Evolutionary conservation across 2,797 vertebrate species (phyloP).

Genomic region (Macroramphosus scolopax): DNA sequence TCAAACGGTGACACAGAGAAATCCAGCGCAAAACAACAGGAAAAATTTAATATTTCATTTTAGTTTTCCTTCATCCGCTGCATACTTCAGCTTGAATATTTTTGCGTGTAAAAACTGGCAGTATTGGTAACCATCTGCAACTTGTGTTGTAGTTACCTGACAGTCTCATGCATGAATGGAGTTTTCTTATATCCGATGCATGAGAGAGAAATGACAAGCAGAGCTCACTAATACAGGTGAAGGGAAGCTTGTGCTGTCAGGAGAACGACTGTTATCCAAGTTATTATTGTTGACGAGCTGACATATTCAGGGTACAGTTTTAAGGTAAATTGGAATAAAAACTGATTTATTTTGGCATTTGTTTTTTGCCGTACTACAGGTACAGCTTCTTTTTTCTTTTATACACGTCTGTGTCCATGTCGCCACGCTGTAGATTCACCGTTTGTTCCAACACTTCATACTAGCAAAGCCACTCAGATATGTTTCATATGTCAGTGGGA

Average conservation of each 20-base stretch:
- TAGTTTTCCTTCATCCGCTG: conserved; percentile 42
- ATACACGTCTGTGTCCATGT: too few relatives aligned
- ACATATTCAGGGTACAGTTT: conserved; percentile 46
- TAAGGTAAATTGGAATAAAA: conserved; percentile 26
- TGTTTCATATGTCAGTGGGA: too few relatives aligned
- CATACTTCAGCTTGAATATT: conserved; percentile 57
- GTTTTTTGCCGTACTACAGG: conserved; percentile 6
- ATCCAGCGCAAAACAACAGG: conserved; percentile 51
- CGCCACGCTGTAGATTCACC: too few relatives aligned
- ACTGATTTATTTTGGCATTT: conserved; percentile 21
- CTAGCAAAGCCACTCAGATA: too few relatives aligned
- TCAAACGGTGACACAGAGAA: conserved; percentile 70
- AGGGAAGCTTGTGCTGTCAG: conserved; percentile 36
- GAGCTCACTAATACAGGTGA: conserved; percentile 49
- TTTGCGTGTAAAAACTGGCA: conserved; percentile 54
- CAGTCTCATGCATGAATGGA: conserved; percentile 52
- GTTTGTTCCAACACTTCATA: neutral
- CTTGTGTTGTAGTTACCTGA: conserved; percentile 56
- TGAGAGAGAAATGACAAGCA: conserved; percentile 36
- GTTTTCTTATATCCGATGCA: conserved; percentile 33
- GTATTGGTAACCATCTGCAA: conserved; percentile 58
- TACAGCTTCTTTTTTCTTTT: too few relatives aligned
- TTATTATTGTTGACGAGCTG: conserved; percentile 19
- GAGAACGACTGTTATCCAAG: conserved; percentile 31
- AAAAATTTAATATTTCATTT: conserved; percentile 65